A percentile compares a stretch with the other conserved stretches of the same genome.
These are phyloP conservation scores for Crepidodera aurea DNA, from an alignment of 2,888 invertebrate genomes.

Conservation along the genomic window DNA sequence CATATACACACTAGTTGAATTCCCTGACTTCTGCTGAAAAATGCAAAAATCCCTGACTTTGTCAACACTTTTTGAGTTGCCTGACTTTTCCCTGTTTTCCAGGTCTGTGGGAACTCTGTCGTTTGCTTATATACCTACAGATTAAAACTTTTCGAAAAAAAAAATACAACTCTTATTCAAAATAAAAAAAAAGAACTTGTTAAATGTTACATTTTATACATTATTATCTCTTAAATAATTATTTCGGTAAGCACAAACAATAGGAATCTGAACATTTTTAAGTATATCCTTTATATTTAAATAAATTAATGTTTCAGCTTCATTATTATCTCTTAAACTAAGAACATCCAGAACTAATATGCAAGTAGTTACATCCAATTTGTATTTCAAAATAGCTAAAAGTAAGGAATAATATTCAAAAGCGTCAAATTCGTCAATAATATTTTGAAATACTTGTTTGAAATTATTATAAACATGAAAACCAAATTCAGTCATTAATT, in stretches of 20 bases:
- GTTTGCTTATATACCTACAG: too few species aligned
- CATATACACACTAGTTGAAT: too few species aligned
- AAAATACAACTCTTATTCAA: too few species aligned
- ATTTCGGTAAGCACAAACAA: constrained; percentile 3
- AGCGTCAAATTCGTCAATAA: background rate
- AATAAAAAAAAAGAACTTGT: too few species aligned
- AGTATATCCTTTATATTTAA: constrained; percentile 6
- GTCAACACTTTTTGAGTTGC: too few species aligned
- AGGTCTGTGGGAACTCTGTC: too few species aligned
- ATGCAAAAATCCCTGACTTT: too few species aligned
- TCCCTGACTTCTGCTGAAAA: too few species aligned
- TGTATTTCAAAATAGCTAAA: constrained; percentile 25
- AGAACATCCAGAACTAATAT: constrained; percentile 29
- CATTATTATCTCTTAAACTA: background rate
- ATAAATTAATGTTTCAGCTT: background rate
- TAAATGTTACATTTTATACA: too few species aligned
- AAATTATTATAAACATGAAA: constrained; percentile 24
- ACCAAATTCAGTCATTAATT: constrained; percentile 14
- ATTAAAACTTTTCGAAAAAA: too few species aligned
- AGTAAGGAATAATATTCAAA: constrained; percentile 13
- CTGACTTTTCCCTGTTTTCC: too few species aligned
- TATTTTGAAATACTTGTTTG: background rate
- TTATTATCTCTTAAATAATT: background rate
- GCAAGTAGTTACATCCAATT: constrained; percentile 20
- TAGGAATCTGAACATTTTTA: constrained; percentile 14